phyloP scores from a whole-genome alignment of 2,113 vertebrate genomes.

The Epinephelus fuscoguttatus region DNA sequence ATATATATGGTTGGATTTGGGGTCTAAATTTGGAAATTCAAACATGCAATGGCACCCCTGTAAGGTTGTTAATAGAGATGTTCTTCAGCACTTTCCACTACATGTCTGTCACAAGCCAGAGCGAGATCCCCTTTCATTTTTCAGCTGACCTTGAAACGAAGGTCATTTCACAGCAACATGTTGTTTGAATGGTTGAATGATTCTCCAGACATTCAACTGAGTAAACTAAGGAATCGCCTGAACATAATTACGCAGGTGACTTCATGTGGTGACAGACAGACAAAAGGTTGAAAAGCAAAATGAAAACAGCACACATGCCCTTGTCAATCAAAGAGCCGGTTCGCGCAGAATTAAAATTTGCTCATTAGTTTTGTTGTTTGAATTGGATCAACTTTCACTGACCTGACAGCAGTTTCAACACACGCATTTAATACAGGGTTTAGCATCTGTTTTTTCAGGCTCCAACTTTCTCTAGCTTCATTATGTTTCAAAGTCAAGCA shows the following conservation, averaged over 20 bases:
- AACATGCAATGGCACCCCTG: constrained; percentile 16
- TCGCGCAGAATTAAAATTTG: constrained; percentile 17
- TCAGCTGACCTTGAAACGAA: constrained; percentile 70
- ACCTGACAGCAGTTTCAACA: constrained; percentile 8
- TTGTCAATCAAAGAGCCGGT: constrained; percentile 76
- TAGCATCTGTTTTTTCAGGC: background rate
- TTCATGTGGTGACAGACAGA: constrained; percentile 45
- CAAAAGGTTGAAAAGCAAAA: constrained; percentile 33
- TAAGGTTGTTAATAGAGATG: constrained; percentile 47
- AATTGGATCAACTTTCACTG: constrained; percentile 12
- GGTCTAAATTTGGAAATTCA: constrained; percentile 29
- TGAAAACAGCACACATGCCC: constrained; percentile 49
- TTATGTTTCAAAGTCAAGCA: background rate
- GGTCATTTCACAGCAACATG: constrained; percentile 46
- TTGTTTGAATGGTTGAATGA: constrained; percentile 45
- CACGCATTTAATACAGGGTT: background rate
- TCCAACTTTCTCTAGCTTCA: background rate
- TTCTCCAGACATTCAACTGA: constrained; percentile 16
- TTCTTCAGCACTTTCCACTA: constrained; percentile 53
- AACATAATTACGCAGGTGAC: constrained; percentile 39
- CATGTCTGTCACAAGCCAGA: constrained; percentile 56
- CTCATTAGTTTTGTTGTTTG: constrained; percentile 40
- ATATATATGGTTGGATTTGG: background rate
- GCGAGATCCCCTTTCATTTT: constrained; percentile 69
- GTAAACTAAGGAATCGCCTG: constrained; percentile 19